phyloP scores from a whole-genome alignment of 2,888 invertebrate species.

The Polylopha cassiicola region DNA sequence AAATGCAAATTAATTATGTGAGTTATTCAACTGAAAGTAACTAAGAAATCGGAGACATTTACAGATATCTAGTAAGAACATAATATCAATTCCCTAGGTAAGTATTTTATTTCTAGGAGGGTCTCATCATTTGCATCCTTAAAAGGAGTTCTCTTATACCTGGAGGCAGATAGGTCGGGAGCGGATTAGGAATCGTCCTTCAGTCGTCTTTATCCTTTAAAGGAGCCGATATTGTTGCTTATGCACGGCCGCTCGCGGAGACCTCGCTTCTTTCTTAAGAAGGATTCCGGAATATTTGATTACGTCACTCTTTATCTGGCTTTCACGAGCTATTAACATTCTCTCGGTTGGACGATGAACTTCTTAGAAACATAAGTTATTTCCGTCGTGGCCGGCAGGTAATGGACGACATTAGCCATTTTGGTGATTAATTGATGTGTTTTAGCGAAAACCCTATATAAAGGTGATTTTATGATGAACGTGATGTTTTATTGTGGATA shows the following conservation, averaged over 20 bases:
- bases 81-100: no score
- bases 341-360: conserved; percentile 41
- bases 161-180: conserved; percentile 40
- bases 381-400: conserved; percentile 15
- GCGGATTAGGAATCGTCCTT: conserved; percentile 63
- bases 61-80: no score
- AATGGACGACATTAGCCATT: conserved; percentile 16
- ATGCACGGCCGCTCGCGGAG: conserved; percentile 52
- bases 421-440: conserved; percentile 19
- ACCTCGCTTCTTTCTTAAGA: conserved; percentile 53
- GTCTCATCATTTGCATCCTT: no score
- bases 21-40: no score
- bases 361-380: conserved; percentile 39
- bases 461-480: background rate
- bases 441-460: conserved; percentile 1
- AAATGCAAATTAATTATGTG: no score
- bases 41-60: no score
- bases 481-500: no score
- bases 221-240: conserved; percentile 67
- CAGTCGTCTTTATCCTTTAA: conserved; percentile 62
- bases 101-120: no score
- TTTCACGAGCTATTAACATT: conserved; percentile 61
- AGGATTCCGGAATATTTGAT: conserved; percentile 69
- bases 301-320: conserved; percentile 61
- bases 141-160: conserved; percentile 8